phyloP scores from a whole-genome alignment of 1,140 invertebrate species.

The Gyrodactylus salaris region DNA sequence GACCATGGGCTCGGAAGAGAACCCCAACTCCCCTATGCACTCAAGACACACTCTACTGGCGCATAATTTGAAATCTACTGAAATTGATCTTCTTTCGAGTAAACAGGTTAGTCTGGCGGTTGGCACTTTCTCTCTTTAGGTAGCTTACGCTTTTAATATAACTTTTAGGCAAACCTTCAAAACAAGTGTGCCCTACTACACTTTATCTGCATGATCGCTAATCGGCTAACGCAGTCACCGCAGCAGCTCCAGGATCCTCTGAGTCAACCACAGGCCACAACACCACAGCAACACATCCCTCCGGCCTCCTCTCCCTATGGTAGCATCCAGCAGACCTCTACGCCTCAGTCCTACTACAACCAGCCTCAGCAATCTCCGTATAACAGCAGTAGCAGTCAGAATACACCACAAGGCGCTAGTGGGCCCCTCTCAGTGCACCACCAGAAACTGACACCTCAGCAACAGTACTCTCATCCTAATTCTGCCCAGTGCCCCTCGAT shows the following conservation, averaged over 20 bases:
- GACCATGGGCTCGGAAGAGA: neutral
- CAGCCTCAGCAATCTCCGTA: neutral
- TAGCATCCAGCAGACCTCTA: too few species aligned
- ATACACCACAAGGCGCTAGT: too few species aligned
- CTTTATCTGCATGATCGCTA: neutral
- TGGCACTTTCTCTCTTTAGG: neutral
- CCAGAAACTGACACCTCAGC: neutral
- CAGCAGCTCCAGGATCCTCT: neutral
- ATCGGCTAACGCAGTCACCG: neutral
- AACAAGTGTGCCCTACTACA: neutral
- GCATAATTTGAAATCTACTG: neutral
- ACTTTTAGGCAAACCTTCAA: neutral
- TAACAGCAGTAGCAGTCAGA: neutral
- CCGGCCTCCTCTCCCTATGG: too few species aligned
- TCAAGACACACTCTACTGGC: neutral
- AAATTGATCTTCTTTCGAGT: neutral
- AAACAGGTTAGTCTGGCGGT: neutral
- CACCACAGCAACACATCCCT: neutral
- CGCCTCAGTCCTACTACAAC: too few species aligned
- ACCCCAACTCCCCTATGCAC: neutral
- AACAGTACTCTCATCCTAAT: neutral
- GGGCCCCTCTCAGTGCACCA: neutral
- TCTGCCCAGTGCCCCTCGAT: neutral
- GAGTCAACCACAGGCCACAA: neutral
- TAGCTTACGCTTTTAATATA: neutral